Evolutionary conservation across 2,113 vertebrate species (phyloP).

Genomic region (Tympanuchus pallidicinctus): DNA sequence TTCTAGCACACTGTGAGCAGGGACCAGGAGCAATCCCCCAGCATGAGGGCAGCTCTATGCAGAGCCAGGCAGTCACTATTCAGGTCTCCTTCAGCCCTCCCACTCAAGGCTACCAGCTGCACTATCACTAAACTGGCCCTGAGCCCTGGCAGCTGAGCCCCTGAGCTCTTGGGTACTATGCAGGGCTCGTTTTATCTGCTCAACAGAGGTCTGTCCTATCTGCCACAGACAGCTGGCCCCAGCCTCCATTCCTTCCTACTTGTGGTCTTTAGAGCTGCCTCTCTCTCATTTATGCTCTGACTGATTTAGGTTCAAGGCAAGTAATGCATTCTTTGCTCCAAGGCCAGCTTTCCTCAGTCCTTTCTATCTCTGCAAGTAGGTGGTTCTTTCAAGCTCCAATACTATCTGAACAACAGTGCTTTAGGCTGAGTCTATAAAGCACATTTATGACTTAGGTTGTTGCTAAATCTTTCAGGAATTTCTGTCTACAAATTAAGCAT

Average conservation of each 20-base stretch:
- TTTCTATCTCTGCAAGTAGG: fast-evolving
- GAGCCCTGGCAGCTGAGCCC: background rate
- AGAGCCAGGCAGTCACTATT: background rate
- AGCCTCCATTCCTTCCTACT: background rate
- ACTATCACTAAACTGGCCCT: background rate
- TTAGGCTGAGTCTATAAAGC: background rate
- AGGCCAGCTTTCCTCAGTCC: background rate
- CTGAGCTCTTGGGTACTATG: background rate
- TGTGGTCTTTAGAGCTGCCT: background rate
- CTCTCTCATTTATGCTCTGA: background rate
- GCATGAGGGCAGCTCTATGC: background rate
- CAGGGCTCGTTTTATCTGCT: background rate
- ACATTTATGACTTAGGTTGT: background rate
- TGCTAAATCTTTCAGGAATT: background rate
- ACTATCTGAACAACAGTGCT: background rate
- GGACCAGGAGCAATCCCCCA: background rate
- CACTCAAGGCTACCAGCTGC: background rate
- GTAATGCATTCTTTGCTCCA: background rate
- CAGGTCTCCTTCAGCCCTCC: background rate
- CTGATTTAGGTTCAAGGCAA: background rate
- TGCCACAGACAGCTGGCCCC: background rate
- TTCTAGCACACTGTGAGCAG: background rate
- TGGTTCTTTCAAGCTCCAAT: background rate
- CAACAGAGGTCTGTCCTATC: no score
- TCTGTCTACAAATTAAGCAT: background rate